These are phyloP conservation scores for Betta splendens DNA, from an alignment of 2,797 vertebrate species.

Conservation along the genomic window DNA sequence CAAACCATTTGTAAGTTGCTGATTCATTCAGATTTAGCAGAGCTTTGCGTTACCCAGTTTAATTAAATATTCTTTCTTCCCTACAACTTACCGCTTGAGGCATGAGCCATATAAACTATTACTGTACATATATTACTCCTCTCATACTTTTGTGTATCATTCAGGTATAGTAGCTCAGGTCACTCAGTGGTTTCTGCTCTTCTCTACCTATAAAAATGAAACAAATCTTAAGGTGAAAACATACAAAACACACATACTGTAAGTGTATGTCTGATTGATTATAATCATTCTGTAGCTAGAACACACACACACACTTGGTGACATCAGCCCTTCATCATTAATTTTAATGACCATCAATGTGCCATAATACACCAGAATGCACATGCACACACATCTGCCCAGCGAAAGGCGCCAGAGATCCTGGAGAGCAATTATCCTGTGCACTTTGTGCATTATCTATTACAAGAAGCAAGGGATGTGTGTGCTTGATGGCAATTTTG, in stretches of 20 bases:
- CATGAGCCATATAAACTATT: neutral
- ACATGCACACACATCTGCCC: slow-evolving; percentile 38
- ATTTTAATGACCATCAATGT: slow-evolving; percentile 79
- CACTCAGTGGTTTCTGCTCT: slow-evolving; percentile 57
- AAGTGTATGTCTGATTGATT: neutral
- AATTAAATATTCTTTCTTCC: slow-evolving; percentile 1
- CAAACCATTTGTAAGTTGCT: slow-evolving; percentile 3
- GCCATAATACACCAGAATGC: slow-evolving; percentile 55
- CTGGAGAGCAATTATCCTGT: slow-evolving; percentile 71
- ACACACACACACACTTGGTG: slow-evolving; percentile 47
- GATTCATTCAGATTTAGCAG: slow-evolving; percentile 3
- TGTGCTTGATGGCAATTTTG: slow-evolving; percentile 19
- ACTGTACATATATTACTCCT: too few relatives aligned
- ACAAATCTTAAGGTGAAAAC: slow-evolving; percentile 38
- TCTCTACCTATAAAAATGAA: too few relatives aligned
- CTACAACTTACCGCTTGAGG: neutral
- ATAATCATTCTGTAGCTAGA: slow-evolving; percentile 9
- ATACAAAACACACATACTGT: slow-evolving; percentile 19
- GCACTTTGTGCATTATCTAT: slow-evolving; percentile 75
- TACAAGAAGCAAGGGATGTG: slow-evolving; percentile 58
- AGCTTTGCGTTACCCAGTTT: slow-evolving; percentile 1
- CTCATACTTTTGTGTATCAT: too few relatives aligned
- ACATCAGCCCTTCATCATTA: slow-evolving; percentile 78
- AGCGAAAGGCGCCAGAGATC: slow-evolving; percentile 71
- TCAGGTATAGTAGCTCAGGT: too few relatives aligned